These are phyloP conservation scores for Anguilla pacifica DNA, from an alignment of 2,797 vertebrate genomes.

Conservation along the genomic window DNA sequence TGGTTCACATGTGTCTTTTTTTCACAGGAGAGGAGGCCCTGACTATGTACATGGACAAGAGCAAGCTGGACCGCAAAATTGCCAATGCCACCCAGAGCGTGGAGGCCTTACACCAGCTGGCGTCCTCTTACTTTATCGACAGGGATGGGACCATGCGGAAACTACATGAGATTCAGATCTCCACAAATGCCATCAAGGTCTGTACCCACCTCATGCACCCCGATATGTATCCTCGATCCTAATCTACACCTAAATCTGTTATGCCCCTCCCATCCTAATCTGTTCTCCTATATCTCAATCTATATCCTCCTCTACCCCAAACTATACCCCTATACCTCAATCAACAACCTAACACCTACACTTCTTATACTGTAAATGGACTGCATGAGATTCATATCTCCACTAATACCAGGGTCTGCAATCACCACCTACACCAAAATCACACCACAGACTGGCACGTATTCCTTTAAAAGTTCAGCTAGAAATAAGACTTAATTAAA, in stretches of 20 bases:
- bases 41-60: constrained; percentile 99
- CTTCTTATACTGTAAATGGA: too few relatives aligned
- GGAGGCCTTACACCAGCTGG: constrained; percentile 95
- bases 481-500: too few relatives aligned
- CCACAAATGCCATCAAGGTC: constrained; percentile 98
- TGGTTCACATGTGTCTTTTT: neutral
- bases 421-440: too few relatives aligned
- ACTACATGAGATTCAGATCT: constrained; percentile 98
- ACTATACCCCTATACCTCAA: neutral
- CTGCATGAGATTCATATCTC: too few relatives aligned
- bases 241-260: neutral
- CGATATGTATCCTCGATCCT: too few relatives aligned
- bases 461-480: too few relatives aligned
- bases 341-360: neutral
- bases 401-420: too few relatives aligned
- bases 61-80: constrained; percentile 90
- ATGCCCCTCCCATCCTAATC: neutral
- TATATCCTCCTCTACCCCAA: neutral
- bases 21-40: constrained; percentile 91
- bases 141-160: constrained; percentile 97
- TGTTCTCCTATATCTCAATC: neutral
- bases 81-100: constrained; percentile 91
- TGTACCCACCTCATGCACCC: neutral
- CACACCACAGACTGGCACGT: too few relatives aligned
- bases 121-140: constrained; percentile 98